Percentiles rank a stretch among this genome's conserved stretches.
phyloP scores from a whole-genome alignment of 2,113 vertebrate genomes.

The Pelobates fuscus region DNA sequence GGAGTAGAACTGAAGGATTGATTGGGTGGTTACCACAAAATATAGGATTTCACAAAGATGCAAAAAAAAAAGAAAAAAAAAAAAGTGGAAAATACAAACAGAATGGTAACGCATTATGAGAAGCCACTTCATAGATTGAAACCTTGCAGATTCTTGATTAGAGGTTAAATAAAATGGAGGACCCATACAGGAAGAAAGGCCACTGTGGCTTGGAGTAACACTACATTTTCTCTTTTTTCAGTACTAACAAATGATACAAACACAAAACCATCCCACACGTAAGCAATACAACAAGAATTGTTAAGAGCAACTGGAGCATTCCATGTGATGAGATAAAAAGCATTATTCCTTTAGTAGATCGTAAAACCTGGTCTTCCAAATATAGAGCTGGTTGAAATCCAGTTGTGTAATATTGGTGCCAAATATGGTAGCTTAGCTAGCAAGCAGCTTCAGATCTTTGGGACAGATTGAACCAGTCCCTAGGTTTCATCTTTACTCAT shows the following conservation, averaged over 20 bases:
- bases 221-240: too few relatives aligned
- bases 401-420: not conserved
- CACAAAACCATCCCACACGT: not conserved
- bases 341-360: not conserved
- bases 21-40: too few relatives aligned
- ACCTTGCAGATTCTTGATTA: too few relatives aligned
- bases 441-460: slow-evolving; percentile 21
- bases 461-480: slow-evolving; percentile 37
- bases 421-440: not conserved
- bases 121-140: too few relatives aligned
- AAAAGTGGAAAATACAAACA: too few relatives aligned
- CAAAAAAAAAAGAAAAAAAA: too few relatives aligned
- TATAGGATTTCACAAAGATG: too few relatives aligned
- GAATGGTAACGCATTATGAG: too few relatives aligned
- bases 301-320: not conserved
- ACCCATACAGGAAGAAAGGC: not conserved
- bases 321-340: not conserved
- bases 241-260: not conserved
- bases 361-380: not conserved
- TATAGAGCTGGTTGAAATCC: not conserved
- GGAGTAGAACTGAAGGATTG: too few relatives aligned
- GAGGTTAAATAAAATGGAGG: not conserved
- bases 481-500: not conserved
- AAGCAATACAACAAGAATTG: not conserved
- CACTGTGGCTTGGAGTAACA: not conserved